Base-by-base conservation (phyloP, 2,113 vertebrate genomes). In the Phalacrocorax aristotelis region DNA sequence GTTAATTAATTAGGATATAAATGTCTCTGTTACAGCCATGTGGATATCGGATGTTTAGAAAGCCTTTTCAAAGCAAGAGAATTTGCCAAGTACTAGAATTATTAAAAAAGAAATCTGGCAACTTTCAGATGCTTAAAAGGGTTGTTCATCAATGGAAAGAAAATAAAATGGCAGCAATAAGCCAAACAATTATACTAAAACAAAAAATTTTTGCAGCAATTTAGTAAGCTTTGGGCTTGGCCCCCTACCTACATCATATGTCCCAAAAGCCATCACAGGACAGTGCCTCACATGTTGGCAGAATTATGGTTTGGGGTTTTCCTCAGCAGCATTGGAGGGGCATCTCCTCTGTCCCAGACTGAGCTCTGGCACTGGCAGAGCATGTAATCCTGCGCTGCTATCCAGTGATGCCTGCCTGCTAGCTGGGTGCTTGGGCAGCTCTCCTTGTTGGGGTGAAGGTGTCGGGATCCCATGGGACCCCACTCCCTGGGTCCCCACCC, bases 221-320 rank as follows among this genome's bases (percentile, higher is more conserved):
- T 66, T 42, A 51, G 34, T 48, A 38, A 55, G 23, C 20, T 51
- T 22, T 65, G n/a, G 55, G 3, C 27, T 87, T 69, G 44, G 29
- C 15, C 7, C 89, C 22, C 22, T 48, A 20, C 14, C 36, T 77
- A 1, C 15, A 7, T 78, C 13, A 2, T 13, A 1, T 22, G 13
- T 54, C 58, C 58, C 27, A 49, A 15, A 57, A 58, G 42, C 36
- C n/a, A 16, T n/a, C 18, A 9, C 32, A 51, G 71, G 48, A 11
- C 23, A 58, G 46, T 16, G 9, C 52, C 62, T 55, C 7, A 11
- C 15, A 14, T 0, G 0, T 17, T 57, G 58, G 30, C 57, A 62
- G 36, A 61, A 25, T 10, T 34, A 23, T 2, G 1, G 44, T 17
- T 38, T 81, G 62, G 19, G 44, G 16, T 29, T 49, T 64, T 49